Evolutionary conservation across 2,113 vertebrate genomes (phyloP), one percentile per base, ranked within the genome.

Genomic region (Clupea harengus): DNA sequence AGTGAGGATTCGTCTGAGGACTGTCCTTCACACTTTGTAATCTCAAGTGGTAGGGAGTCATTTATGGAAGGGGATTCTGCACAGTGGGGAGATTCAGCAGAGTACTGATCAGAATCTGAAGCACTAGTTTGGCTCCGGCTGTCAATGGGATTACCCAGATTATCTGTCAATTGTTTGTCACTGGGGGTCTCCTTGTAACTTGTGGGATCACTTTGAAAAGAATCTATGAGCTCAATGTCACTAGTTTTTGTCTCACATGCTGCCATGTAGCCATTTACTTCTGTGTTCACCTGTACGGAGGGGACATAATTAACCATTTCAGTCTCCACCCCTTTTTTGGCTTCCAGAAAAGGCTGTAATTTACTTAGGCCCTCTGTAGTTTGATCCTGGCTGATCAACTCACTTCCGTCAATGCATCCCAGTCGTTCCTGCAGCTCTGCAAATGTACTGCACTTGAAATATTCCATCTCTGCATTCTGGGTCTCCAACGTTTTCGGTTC

Each of bases 391-490:
- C 32, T 32, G 25, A 78, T 78, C 89, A 95, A 94, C 80, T 97
- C 97, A 9, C 95, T 96, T 85, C 96, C 96, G 0, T 97, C 95
- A 17, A 97, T 97, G 90, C 97, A 98, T 82, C 97, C 98, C 86
- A 99, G 89, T 78, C 98, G 93, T 90, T 99, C 97, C 86, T 99
- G 98, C 82, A 99, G 96, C 91, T 99, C 98, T 0, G 98, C 98
- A 90, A 99, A 99, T 0, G 98, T 99, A 90, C 98, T 98, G 90
- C 98, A 99, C 92, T 99, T 99, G 57, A 99, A 91, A 90, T 97
- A 98, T 90, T 99, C 97, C 92, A 96, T 95, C 83, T 96, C 97
- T 0, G 95, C 72, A 3, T 78, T 11, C 11, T 7, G 88, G 54
- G 20, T 54, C 52, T 17, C 32, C n/a, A 18, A 44, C 18, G 9